Evolutionary conservation across 1,140 invertebrate genomes (phyloP), one percentile per base, ranked within the genome.

Genomic region (Drosophila ficusphila): DNA sequence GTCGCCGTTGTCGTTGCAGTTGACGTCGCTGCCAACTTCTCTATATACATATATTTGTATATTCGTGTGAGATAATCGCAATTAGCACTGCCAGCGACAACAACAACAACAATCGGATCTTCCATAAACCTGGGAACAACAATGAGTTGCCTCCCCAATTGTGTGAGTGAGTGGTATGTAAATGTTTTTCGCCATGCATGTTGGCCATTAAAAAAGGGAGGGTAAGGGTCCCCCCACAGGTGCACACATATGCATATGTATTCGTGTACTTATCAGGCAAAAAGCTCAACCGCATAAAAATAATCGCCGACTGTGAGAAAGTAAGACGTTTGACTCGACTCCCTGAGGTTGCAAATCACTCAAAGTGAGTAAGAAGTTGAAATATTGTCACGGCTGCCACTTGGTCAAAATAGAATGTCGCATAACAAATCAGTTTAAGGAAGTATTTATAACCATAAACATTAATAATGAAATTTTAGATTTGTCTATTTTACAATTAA

Each of bases 1-100:
- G 68, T 56, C 76, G 60, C 61, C 51, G 82, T 54, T 76, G 60
- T 58, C 51, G 82, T 54, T 76, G 71, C 58, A 74, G 71, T 47
- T 64, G 21, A 44, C 76, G 58, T 51, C 57, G 64, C 67, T 16
- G 76, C 47, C 60, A 57, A 46, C 64, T 31, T 57, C 54, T 54
- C 54, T 4, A 61, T 70, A 74, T 65, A 74, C 51, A n/a, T n/a
- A n/a, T n/a, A n/a, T 65, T 44, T 47, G 36, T 69, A 48, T 49
- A 25, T 70, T 51, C 68, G 44, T 86, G 67, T 89, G 83, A 89
- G 82, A 90, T 90, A 90, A 90, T 89, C 89, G 72, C 79, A 90
- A 90, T 90, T 90, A 90, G 89, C 89, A 90, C 82, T 76, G 71
- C 23, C 23, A 46, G 8, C 34, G 56, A 75, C 68, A 61, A 46